Evolutionary conservation across 2,888 invertebrate genomes (phyloP), one percentile per base, ranked within the genome.

Genomic region (Lobophora halterata): DNA sequence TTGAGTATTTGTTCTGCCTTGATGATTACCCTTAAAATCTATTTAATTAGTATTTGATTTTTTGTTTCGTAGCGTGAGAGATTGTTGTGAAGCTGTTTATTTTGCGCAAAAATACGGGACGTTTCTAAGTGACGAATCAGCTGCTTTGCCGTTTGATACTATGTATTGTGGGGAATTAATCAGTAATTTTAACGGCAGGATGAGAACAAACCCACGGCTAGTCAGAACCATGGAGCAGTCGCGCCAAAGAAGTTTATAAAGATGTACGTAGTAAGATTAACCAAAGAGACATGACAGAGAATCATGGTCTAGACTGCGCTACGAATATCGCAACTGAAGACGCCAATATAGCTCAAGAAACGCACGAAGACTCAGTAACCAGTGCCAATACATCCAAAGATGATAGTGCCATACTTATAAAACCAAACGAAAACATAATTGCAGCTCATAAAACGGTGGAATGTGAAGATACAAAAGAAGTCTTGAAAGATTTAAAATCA

Each of bases 251-350:
- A 33, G 29, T 25, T 23, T 18, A 34, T 37, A 39, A 53, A 41
- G 34, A 68, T 69, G 69, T 52, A 39, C 44, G 46, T n/a, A 53
- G 26, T 52, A 60, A 61, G 4, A 28, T 53, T 42, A 44, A 50
- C 46, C 46, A 44, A 52, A 49, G 48, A 83, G 86, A 71, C 78
- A 86, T 86, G 86, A 85, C 82, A 72, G 75, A 76, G 49, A 66
- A 75, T 53, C 68, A 80, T 80, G 79, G 69, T 69, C 65, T 52
- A 36, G 64, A 70, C 49, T 66, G 64, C 65, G 54, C 58, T 41
- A 61, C 65, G 50, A 65, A 55, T 67, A 69, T 64, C 49, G 49
- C 54, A 55, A 52, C 42, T 31, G 53, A 55, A 33, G 58, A 62
- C 27, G 58, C 61, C 29, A 56, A 62, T 29, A 43, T 47, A 39